Percentiles rank a stretch among this genome's conserved stretches.
Evolutionary conservation across 2,888 invertebrate species (phyloP).

Genomic region (Cheilosia urbana): DNA sequence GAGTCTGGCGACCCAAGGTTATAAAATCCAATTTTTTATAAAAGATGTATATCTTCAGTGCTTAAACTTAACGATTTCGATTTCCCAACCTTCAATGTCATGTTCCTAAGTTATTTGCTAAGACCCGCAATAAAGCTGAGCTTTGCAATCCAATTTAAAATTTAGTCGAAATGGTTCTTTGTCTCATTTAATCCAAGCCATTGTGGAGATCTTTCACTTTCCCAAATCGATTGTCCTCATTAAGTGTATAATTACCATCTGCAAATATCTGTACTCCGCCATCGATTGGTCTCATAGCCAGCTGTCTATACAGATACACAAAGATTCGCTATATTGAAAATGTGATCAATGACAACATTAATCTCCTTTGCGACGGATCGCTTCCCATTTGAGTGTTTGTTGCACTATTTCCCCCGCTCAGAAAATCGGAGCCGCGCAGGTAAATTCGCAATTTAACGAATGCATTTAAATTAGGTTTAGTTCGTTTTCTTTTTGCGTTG

Average conservation of each 20-base stretch:
- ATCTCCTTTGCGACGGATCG: slow-evolving; percentile 36
- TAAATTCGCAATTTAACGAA: slow-evolving; percentile 47
- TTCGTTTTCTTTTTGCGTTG: background rate
- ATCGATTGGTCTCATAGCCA: slow-evolving; percentile 9
- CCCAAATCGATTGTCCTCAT: background rate
- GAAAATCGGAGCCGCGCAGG: slow-evolving; percentile 16
- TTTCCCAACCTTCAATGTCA: too few relatives aligned
- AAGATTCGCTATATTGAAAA: slow-evolving; percentile 8
- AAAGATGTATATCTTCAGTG: too few relatives aligned
- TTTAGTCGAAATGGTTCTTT: too few relatives aligned
- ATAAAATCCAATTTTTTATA: too few relatives aligned
- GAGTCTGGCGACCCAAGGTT: too few relatives aligned
- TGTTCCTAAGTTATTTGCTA: too few relatives aligned
- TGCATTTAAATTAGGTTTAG: slow-evolving; percentile 59
- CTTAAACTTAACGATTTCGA: too few relatives aligned
- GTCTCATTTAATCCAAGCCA: background rate
- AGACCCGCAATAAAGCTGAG: too few relatives aligned
- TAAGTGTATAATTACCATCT: background rate
- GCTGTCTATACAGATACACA: background rate
- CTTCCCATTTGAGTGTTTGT: slow-evolving; percentile 25
- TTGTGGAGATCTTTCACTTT: background rate
- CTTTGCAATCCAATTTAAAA: too few relatives aligned
- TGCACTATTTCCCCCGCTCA: slow-evolving; percentile 1
- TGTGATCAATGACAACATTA: slow-evolving; percentile 47
- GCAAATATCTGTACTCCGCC: background rate